Evolutionary conservation across 2,888 invertebrate genomes (phyloP), one percentile per base, ranked within the genome.

Genomic region (Seladonia tumulorum): DNA sequence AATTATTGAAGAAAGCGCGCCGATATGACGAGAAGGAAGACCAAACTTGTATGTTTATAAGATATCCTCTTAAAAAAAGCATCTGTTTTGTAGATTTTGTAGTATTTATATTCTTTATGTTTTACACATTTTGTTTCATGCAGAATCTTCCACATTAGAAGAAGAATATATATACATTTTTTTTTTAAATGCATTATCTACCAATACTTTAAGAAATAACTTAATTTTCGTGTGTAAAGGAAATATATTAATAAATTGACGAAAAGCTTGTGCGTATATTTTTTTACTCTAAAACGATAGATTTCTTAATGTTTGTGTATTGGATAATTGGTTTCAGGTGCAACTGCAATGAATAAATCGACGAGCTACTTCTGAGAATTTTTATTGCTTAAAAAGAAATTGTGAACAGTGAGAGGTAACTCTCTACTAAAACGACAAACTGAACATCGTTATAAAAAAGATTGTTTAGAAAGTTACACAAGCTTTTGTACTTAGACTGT

Each of bases 51-150:
- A 82, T 80, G 79, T 87, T 89, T 89, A 53, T 89, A 88, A 83
- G 82, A 87, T 83, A 79, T 81, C 66, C 72, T 74, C 49, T 49
- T 78, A 81, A 77, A 57, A 63, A 57, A 63, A 78, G 82, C 76
- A 87, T 88, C 86, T 89, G 88, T 89, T 78, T 77, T 91, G 87
- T 93, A 93, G 88, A 91, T 91, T 90, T 90, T 90, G 79, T 91
- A 91, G 88, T 93, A 90, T 92, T 92, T 91, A 91, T 91, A 90
- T 88, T 77, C 83, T 89, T 90, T 89, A 83, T 82, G 66, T 86
- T 77, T 83, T 88, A 88, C 71, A 88, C 70, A 77, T 80, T 86
- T 87, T 89, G 57, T 83, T 81, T 89, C 76, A 47, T 87, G 80
- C 73, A 76, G 79, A 81, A 75, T 76, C 73, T 72, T 71, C 66